These are phyloP conservation scores for Empis livida DNA, from an alignment of 2,888 invertebrate genomes.

Conservation along the genomic window DNA sequence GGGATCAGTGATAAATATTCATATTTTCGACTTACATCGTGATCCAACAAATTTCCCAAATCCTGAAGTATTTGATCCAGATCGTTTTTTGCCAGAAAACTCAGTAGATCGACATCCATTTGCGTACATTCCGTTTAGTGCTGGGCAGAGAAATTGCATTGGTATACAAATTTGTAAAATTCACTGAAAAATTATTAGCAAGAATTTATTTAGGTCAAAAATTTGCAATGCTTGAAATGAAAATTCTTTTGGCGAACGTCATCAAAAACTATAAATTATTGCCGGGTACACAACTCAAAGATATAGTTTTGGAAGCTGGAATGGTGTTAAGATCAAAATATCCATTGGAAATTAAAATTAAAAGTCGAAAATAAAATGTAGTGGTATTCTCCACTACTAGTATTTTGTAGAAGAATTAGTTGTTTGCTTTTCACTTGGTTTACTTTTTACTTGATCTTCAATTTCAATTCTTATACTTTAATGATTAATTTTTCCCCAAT, in stretches of 20 bases:
- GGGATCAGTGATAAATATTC: slow-evolving; percentile 39
- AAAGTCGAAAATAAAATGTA: neutral
- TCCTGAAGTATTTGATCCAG: slow-evolving; percentile 44
- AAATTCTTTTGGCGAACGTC: slow-evolving; percentile 43
- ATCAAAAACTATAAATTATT: slow-evolving; percentile 40
- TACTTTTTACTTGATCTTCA: too few species aligned
- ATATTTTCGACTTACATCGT: slow-evolving; percentile 51
- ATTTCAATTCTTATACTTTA: too few species aligned
- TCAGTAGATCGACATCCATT: slow-evolving; percentile 43
- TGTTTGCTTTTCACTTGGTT: too few species aligned
- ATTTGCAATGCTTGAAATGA: slow-evolving; percentile 53
- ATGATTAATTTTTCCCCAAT: too few species aligned
- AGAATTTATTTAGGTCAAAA: slow-evolving; percentile 41
- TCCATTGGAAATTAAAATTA: slow-evolving; percentile 25
- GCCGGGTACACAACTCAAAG: slow-evolving; percentile 37
- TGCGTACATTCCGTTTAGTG: slow-evolving; percentile 53
- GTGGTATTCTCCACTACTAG: too few species aligned
- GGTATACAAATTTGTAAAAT: slow-evolving; percentile 33
- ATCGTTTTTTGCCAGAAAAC: slow-evolving; percentile 50
- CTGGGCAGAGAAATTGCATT: slow-evolving; percentile 55
- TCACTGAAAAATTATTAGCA: too few species aligned
- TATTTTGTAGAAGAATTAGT: too few species aligned
- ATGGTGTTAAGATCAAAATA: slow-evolving; percentile 38
- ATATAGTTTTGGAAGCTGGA: slow-evolving; percentile 35
- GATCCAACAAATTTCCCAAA: slow-evolving; percentile 49